Evolutionary conservation across 1,140 invertebrate genomes (phyloP), one percentile per base, ranked within the genome.

Genomic region (Sitophilus oryzae): DNA sequence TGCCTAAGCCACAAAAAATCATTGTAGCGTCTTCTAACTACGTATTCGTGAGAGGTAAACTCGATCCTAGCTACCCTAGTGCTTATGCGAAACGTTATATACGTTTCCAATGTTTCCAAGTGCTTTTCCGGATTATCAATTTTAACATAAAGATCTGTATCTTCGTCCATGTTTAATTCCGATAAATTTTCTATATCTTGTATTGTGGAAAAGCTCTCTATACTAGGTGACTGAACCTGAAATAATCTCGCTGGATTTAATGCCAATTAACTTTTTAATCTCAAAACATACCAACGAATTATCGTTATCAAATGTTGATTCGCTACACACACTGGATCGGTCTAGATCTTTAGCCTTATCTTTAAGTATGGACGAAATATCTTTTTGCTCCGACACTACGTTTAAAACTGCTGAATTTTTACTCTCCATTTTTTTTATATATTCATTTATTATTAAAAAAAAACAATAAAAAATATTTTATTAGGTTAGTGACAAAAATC

Each of bases 81-180:
- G 11, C 79, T 80, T 19, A 88, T 78, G 37, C 83, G 73, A 63
- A 87, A 88, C 34, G 84, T 85, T 40, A 88, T 84, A 61, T 82
- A 88, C 1, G 85, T 85, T 68, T 88, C 86, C 59, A 87, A 75
- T 0, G 84, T 83, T 59, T 84, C 83, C 14, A 84, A 75, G 71
- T 87, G 83, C 67, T 87, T 88, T 58, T 88, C 84, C n/a, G 86
- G 85, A 73, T 84, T 85, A 58, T 88, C 86, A 15, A 88, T 83
- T 70, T 80, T 76, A 0, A 86, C 77, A 67, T 82, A 79, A 9
- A 88, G 68, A 67, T 88, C 85, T 14, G 77, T 71, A 56, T 73
- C 67, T 51, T 74, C 73, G 57, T 79, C 77, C 34, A 74, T 59
- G 61, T 76, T 75, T 46, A 79, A 73, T 56, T 81, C 78, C 2